phyloP scores from a whole-genome alignment of 2,797 vertebrate genomes.

The Craterocephalus amniculus region DNA sequence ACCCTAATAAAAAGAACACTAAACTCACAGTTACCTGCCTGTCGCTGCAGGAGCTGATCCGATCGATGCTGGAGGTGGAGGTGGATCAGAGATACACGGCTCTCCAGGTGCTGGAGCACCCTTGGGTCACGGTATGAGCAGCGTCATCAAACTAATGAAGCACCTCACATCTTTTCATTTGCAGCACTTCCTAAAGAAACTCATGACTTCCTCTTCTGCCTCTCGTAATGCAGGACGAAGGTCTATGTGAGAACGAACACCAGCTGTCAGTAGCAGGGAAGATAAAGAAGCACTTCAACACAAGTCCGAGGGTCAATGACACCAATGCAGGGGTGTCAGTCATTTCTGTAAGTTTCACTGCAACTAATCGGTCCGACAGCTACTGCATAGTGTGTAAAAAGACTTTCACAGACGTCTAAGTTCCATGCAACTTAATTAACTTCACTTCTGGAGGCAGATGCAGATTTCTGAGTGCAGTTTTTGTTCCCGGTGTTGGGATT shows the following conservation, averaged over 20 bases:
- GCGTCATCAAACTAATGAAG: neutral
- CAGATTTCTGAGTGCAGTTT: slow-evolving; percentile 14
- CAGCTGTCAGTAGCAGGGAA: slow-evolving; percentile 97
- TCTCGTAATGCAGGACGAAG: slow-evolving; percentile 87
- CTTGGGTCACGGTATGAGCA: slow-evolving; percentile 95
- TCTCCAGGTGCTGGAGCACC: slow-evolving; percentile 94
- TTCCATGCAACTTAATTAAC: neutral
- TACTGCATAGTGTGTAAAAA: neutral
- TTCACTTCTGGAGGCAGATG: neutral
- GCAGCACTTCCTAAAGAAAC: neutral
- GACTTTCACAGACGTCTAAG: neutral
- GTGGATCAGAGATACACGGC: slow-evolving; percentile 94
- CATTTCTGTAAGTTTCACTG: slow-evolving; percentile 90
- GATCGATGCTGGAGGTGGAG: slow-evolving; percentile 96
- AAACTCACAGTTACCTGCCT: neutral
- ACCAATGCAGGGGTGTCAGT: slow-evolving; percentile 94
- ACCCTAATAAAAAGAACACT: too few relatives aligned
- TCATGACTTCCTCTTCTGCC: neutral
- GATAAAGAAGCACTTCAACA: slow-evolving; percentile 99
- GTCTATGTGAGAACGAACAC: slow-evolving; percentile 93
- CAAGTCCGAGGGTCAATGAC: slow-evolving; percentile 89
- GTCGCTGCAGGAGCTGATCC: slow-evolving; percentile 89
- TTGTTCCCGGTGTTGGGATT: slow-evolving; percentile 38
- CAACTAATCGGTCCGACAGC: neutral
- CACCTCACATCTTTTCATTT: neutral